Evolutionary conservation across 2,113 vertebrate genomes (phyloP).

Genomic region (Cephalopterus ornatus): DNA sequence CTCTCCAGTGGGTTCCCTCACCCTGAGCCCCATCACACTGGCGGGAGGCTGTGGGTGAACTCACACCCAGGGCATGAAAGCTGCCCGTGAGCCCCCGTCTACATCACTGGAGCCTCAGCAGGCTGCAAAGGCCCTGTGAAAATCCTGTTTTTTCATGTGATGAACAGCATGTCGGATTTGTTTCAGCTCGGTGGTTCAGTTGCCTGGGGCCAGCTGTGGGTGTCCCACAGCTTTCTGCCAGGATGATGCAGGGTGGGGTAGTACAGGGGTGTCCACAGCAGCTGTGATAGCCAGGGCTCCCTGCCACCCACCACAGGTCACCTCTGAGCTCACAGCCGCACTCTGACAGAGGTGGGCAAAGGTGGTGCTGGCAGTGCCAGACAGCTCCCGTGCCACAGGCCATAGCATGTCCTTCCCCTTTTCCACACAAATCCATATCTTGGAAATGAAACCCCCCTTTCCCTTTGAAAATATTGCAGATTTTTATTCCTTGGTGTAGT

Average conservation of each 20-base stretch:
- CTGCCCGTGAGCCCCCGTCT: accelerated
- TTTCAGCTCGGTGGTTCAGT: neutral
- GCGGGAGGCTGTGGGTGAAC: neutral
- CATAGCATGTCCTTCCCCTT: accelerated
- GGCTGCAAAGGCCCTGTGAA: neutral
- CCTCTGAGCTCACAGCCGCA: neutral
- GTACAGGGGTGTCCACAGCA: neutral
- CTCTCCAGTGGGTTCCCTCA: no score
- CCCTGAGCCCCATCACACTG: neutral
- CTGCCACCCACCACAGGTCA: neutral
- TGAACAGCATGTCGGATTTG: neutral
- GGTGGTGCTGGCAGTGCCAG: neutral
- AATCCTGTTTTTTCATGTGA: neutral
- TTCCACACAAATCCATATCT: accelerated
- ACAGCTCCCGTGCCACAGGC: neutral
- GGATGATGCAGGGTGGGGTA: neutral
- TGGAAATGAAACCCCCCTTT: neutral
- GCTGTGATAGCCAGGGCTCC: neutral
- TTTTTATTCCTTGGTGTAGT: neutral
- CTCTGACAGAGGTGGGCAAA: neutral
- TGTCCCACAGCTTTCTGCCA: neutral
- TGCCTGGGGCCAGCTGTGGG: neutral
- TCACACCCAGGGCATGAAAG: accelerated
- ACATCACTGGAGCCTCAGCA: neutral
- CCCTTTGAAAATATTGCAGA: neutral